A percentile compares a stretch with the other conserved stretches of the same genome.
Conservation (phyloP, 2,797 vertebrate genomes). For the Phoxinus dragarum region DNA sequence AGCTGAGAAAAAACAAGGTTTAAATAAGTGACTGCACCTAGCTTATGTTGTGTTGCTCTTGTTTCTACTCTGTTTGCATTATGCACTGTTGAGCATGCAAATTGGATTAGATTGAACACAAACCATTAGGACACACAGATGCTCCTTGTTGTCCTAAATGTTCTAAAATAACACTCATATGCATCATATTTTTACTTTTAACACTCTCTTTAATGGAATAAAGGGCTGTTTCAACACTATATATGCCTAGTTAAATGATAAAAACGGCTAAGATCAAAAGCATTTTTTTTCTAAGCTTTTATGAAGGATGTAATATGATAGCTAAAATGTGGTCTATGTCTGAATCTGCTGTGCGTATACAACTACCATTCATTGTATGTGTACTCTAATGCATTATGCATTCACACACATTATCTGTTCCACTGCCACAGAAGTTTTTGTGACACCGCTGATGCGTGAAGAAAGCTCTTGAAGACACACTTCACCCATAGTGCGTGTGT, state of each 20-base stretch:
- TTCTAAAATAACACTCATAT: neutral
- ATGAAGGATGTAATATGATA: slow-evolving; percentile 38
- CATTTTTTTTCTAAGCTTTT: neutral
- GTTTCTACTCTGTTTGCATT: slow-evolving; percentile 40
- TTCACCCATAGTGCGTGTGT: slow-evolving; percentile 4
- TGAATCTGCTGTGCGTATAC: slow-evolving; percentile 10
- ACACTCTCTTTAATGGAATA: slow-evolving; percentile 5
- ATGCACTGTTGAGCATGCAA: slow-evolving; percentile 44
- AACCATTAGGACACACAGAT: slow-evolving; percentile 12
- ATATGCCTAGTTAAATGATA: neutral
- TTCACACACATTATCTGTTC: slow-evolving; percentile 35
- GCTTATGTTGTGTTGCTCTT: slow-evolving; percentile 11
- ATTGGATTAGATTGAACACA: slow-evolving; percentile 37
- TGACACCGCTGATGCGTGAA: slow-evolving; percentile 41
- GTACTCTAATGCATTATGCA: slow-evolving; percentile 50
- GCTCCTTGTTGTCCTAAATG: slow-evolving; percentile 6
- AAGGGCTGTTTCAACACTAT: neutral
- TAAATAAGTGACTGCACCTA: slow-evolving; percentile 28
- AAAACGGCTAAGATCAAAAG: neutral
- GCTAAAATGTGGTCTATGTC: slow-evolving; percentile 30
- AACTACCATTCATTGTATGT: slow-evolving; percentile 38
- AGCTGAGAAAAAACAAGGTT: slow-evolving; percentile 20
- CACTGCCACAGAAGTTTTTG: slow-evolving; percentile 36
- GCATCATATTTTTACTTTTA: neutral
- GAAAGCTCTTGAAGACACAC: slow-evolving; percentile 35